Evolutionary conservation across 2,888 invertebrate species (phyloP), one percentile per base, ranked within the genome.

Genomic region (Adineta ricciae): DNA sequence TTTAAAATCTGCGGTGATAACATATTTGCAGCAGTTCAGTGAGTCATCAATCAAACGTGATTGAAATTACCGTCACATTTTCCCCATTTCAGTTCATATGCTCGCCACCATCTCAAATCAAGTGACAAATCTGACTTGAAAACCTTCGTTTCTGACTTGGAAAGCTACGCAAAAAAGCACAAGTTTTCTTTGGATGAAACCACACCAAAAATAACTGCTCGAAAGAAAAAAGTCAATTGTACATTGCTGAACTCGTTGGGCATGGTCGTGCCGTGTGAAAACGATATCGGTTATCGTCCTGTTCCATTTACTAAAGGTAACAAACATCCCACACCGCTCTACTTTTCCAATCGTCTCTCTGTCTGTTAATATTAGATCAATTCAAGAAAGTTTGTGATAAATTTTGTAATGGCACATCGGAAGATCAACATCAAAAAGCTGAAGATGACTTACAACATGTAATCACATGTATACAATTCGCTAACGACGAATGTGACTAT

Each of bases 401-500:
- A 88, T 92, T 96, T 21, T 88, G 87, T 0, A 89, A 89, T 36
- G 89, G 89, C 56, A 89, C 90, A 86, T 92, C 91, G 8, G 92
- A 93, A 41, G 91, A 91, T 21, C 93, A 94, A 87, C 93, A 93
- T 88, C 91, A 92, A 86, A 92, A 91, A 83, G 91, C 93, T 50
- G 91, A 94, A 86, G 93, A 93, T 38, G 93, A 93, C 49, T 88
- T 97, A 7, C 94, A 95, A 88, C 94, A 95, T 86, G 91, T 95
- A 2, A 93, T 96, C 86, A 95, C 94, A 7, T 93, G 93, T 85
- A 94, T 95, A 11, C 94, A 93, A 89, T 95, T 95, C 89, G 97
- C 97, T 0, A 93, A 94, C 86, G 97, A 97, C 89, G 97, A 98
- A 90, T 94, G 94, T 89, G 97, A 97, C 90, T 97, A 96, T 91